A percentile compares a stretch with the other conserved stretches of the same genome.
Conservation (phyloP, 1,140 invertebrate species). For the Daktulosphaira vitifoliae region DNA sequence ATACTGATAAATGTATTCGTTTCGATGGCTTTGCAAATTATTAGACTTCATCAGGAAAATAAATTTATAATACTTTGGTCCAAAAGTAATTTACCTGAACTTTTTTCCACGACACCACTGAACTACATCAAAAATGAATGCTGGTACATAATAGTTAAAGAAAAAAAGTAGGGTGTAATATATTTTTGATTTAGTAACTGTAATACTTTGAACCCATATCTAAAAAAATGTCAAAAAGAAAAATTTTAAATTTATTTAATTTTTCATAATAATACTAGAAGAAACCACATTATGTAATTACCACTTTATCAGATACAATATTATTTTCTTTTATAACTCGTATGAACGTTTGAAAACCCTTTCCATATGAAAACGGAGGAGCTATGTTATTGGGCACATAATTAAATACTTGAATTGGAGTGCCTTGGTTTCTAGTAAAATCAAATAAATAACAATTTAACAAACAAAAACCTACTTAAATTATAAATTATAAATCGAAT, state of each 20-base stretch:
- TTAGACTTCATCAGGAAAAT: too few species aligned
- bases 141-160: constrained; percentile 5
- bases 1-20: too few species aligned
- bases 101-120: background rate
- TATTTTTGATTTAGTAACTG: background rate
- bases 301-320: background rate
- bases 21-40: too few species aligned
- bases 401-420: constrained; percentile 16
- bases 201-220: background rate
- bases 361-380: constrained; percentile 35
- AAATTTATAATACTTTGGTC: too few species aligned
- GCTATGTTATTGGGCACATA: background rate
- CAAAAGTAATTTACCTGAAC: constrained; percentile 5
- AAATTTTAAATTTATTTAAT: background rate
- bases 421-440: too few species aligned
- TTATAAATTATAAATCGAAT: too few species aligned
- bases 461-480: too few species aligned
- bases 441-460: too few species aligned
- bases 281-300: too few species aligned
- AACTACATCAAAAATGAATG: background rate
- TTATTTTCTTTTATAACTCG: background rate
- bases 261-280: too few species aligned
- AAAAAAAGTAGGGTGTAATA: background rate
- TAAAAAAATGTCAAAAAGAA: background rate
- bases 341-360: background rate